These are phyloP conservation scores for Drosophila ochracea DNA, from an alignment of 2,888 invertebrate genomes.

Conservation along the genomic window DNA sequence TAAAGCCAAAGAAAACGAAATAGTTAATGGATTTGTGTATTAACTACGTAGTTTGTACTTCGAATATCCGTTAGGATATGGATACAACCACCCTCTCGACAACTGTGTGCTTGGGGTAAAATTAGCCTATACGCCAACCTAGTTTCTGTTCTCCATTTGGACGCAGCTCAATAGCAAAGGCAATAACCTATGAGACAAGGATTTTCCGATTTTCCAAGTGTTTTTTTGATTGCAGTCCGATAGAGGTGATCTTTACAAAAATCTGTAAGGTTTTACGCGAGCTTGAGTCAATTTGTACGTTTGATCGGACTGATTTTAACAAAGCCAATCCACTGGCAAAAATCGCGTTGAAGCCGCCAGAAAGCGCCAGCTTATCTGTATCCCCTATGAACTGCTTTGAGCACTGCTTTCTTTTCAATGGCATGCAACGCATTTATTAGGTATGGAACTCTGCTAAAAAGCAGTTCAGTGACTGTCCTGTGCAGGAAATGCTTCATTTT, in stretches of 20 bases:
- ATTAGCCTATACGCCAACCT: neutral
- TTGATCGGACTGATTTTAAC: neutral
- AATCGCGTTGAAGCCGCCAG: neutral
- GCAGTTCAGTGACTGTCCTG: neutral
- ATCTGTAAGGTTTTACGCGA: neutral
- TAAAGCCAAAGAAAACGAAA: slow-evolving; percentile 65
- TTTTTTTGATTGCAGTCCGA: neutral
- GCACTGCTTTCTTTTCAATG: neutral
- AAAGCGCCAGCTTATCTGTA: neutral
- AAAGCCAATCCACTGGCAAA: neutral
- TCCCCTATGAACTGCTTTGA: neutral
- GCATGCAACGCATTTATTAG: neutral
- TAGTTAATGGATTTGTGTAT: neutral
- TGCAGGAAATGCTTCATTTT: neutral
- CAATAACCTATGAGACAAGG: neutral
- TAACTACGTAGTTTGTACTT: neutral
- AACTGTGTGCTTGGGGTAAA: neutral
- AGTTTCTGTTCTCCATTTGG: neutral
- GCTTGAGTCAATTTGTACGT: neutral
- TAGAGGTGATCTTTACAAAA: neutral
- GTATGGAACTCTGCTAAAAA: neutral
- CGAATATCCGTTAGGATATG: neutral
- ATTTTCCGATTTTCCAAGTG: neutral
- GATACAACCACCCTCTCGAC: neutral
- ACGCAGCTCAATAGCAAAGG: neutral